These are phyloP conservation scores for Corythornis leucogaster DNA, from an alignment of 2,797 vertebrate species.

Conservation along the genomic window DNA sequence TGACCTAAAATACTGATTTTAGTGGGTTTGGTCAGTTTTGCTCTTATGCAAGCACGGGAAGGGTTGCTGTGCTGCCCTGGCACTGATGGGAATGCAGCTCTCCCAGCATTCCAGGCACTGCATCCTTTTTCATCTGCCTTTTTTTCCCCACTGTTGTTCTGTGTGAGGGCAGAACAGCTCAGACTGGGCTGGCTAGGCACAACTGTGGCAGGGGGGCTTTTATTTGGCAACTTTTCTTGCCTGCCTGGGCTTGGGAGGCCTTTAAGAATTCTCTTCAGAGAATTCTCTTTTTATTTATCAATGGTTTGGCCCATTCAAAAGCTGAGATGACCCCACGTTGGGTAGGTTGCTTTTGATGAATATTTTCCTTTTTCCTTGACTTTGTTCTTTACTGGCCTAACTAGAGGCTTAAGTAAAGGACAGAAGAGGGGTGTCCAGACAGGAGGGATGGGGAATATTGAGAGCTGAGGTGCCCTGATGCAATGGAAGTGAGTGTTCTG, in stretches of 20 bases:
- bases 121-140: not conserved
- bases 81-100: not conserved
- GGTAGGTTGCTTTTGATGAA: not conserved
- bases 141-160: not conserved
- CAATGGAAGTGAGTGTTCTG: not conserved
- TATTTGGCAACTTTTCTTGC: not conserved
- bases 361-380: not conserved
- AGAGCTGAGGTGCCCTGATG: not conserved
- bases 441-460: not conserved
- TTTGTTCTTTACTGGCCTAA: not conserved
- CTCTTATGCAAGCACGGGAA: not conserved
- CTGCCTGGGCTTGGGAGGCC: not conserved
- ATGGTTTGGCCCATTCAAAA: not conserved
- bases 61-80: not conserved
- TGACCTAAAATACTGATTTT: not conserved
- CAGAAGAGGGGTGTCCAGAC: not conserved
- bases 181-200: not conserved
- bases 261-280: not conserved
- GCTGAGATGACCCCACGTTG: not conserved
- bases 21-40: not conserved
- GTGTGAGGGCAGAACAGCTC: not conserved
- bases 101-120: not conserved
- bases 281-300: not conserved
- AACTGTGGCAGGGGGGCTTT: not conserved
- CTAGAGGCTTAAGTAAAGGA: not conserved